Evolutionary conservation across 1,140 invertebrate species (phyloP).

Genomic region (Papilio machaon): DNA sequence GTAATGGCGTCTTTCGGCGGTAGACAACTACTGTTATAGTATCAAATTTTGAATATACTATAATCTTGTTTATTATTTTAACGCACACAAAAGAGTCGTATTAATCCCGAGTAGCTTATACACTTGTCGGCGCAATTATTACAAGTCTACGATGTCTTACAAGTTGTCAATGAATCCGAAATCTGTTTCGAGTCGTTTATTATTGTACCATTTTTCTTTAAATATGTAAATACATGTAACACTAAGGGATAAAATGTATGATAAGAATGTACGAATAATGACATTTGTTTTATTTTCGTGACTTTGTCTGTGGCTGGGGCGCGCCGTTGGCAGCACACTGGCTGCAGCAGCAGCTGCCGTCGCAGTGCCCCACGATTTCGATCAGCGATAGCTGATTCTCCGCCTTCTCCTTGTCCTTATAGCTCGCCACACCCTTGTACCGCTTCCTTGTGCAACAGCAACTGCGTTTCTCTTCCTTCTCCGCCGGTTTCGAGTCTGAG

Average conservation of each 20-base stretch:
- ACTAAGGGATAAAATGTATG: conserved; percentile 77
- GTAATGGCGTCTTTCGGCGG: no score
- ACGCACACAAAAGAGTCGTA: neutral
- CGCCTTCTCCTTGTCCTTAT: neutral
- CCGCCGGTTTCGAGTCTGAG: neutral
- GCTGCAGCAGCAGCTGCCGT: conserved; percentile 13
- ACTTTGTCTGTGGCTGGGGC: neutral
- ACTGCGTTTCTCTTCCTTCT: neutral
- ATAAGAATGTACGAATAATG: conserved; percentile 76
- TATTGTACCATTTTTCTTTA: conserved; percentile 69
- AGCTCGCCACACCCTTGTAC: neutral
- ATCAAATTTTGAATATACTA: neutral
- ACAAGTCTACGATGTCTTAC: conserved; percentile 39
- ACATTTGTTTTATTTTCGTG: conserved; percentile 49
- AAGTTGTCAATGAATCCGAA: conserved; percentile 51
- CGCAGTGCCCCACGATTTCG: conserved; percentile 22
- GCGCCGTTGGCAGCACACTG: neutral
- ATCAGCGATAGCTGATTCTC: neutral
- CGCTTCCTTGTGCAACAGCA: neutral
- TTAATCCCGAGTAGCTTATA: neutral
- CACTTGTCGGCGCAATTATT: neutral
- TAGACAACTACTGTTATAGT: neutral
- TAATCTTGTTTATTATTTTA: neutral
- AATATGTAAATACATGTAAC: conserved; percentile 76
- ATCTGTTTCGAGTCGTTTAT: conserved; percentile 75